Evolutionary conservation across 2,797 vertebrate species (phyloP).

Genomic region (Trichosurus vulpecula): DNA sequence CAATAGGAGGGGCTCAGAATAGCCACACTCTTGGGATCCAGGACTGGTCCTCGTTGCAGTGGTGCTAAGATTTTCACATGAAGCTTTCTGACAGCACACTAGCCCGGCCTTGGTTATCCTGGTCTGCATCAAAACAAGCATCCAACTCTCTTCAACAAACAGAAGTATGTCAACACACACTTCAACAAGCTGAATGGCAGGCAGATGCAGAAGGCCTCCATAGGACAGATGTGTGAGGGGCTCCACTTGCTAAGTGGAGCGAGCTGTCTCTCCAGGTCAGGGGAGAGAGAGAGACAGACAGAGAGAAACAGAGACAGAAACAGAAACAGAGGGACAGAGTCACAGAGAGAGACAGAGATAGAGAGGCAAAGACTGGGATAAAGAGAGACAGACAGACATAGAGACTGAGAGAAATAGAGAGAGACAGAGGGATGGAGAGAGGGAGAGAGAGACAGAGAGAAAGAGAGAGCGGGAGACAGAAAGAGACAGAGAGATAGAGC

Average conservation of each 20-base stretch:
- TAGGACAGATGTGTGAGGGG: slow-evolving; percentile 50
- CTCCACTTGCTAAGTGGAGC: neutral
- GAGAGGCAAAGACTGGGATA: neutral
- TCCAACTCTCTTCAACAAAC: slow-evolving; percentile 59
- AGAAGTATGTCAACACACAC: slow-evolving; percentile 61
- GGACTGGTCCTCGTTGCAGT: accelerated
- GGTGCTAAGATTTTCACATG: neutral
- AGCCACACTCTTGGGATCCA: neutral
- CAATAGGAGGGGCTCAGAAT: slow-evolving; percentile 25
- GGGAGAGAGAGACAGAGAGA: too few relatives aligned
- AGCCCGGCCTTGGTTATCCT: neutral
- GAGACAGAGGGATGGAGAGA: too few relatives aligned
- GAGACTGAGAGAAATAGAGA: too few relatives aligned
- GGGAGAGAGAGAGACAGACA: neutral
- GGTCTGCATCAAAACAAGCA: slow-evolving; percentile 45
- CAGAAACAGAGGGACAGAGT: neutral
- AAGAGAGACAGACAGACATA: too few relatives aligned
- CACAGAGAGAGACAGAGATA: neutral
- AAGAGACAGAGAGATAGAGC: neutral
- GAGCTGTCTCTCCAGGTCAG: slow-evolving; percentile 20
- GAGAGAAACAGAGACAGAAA: neutral
- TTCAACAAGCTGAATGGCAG: slow-evolving; percentile 62
- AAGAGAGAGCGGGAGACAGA: neutral
- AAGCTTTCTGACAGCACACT: slow-evolving; percentile 20
- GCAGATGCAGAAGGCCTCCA: slow-evolving; percentile 41